Evolutionary conservation across 2,113 vertebrate genomes (phyloP), one percentile per base, ranked within the genome.

Genomic region (Desmodus rotundus): DNA sequence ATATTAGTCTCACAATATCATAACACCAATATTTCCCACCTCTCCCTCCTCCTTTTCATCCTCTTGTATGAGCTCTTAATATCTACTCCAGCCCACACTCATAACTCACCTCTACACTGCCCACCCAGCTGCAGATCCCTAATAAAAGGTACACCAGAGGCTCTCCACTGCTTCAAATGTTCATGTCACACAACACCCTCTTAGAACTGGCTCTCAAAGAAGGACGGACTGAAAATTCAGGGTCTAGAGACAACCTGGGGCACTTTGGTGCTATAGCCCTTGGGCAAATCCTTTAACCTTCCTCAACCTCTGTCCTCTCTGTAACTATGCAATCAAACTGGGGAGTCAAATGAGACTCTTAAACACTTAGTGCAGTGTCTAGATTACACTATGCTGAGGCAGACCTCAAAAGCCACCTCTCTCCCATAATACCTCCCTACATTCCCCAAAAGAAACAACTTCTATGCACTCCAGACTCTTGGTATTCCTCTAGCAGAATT

Each of bases 41-140:
- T 26, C 43, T 63, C 33, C 50, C 52, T 50, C 38, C 43, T 94
- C 73, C 41, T 87, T 38, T 43, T 26, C 20, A 61, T 36, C 26
- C 47, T 43, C 41, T 56, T 10, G 0, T 16, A 36, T 0, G 1
- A 63, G 28, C 45, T 16, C 58, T 70, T n/a, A 13, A 10, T 0
- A 45, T 24, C 24, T 61, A 43, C 70, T n/a, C 31, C 4, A 17
- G 86, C 63, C 31, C 81, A 36, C 12, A 54, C 13, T 45, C 20
- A 2, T 16, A 61, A 52, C 31, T 61, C 45, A 31, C 50, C 45
- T 80, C 77, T 16, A 5, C 43, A 5, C 26, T 19, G 45, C 16
- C 54, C 20, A 22, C 22, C 13, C 31, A 26, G 22, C 10, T 63
- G 68, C 10, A 26, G 54, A 45, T 2, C 78, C 28, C 31, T 11